A percentile compares a stretch with the other conserved stretches of the same genome.
Conservation (phyloP, 2,797 vertebrate genomes). For the Gymnopithys bicolor region DNA sequence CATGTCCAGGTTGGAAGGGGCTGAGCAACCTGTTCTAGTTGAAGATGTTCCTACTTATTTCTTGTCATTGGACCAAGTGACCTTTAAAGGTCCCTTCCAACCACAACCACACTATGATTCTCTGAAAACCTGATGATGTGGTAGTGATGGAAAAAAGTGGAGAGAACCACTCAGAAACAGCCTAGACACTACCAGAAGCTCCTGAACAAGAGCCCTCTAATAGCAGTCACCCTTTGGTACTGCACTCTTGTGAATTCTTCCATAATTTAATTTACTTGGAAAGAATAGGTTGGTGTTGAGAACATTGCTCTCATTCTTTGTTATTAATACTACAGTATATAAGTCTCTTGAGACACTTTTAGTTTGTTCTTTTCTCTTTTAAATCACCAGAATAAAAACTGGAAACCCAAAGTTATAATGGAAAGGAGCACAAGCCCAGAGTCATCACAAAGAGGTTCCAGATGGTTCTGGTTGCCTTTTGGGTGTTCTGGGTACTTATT, state of each 20-base stretch:
- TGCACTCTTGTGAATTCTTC: not conserved
- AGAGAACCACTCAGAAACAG: not conserved
- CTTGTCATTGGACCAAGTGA: not conserved
- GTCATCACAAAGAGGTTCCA: not conserved
- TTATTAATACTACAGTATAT: not conserved
- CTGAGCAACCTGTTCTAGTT: not conserved
- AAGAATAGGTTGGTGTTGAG: not conserved
- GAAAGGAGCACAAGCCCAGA: rapidly evolving
- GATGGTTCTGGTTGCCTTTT: not conserved
- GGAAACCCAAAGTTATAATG: not conserved
- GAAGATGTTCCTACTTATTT: not conserved
- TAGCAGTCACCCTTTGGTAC: not conserved
- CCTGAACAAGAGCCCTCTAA: not conserved
- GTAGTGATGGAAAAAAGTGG: not conserved
- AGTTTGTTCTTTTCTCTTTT: not conserved
- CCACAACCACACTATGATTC: not conserved
- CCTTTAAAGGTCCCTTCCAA: not conserved
- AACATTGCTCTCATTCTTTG: not conserved
- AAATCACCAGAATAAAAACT: not conserved
- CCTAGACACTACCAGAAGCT: not conserved
- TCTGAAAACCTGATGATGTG: not conserved
- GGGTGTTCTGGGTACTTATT: not conserved
- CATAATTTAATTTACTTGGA: not conserved
- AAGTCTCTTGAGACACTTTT: not conserved
- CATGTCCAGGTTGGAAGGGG: rapidly evolving